These are phyloP conservation scores for Promerops cafer DNA, from an alignment of 2,113 vertebrate genomes.

Conservation along the genomic window DNA sequence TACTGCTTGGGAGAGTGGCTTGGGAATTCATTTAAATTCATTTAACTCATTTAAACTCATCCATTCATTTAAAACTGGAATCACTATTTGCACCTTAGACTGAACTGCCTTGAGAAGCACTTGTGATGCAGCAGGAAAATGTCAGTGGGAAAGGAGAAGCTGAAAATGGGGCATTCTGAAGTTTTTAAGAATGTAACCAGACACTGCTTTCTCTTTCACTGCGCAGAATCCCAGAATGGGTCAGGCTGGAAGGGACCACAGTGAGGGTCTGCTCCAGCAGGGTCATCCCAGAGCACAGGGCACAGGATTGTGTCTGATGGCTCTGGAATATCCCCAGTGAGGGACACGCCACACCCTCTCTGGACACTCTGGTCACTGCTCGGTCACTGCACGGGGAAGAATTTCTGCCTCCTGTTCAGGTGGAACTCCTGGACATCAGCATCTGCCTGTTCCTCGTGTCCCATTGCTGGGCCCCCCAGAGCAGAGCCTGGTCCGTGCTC, in stretches of 20 bases:
- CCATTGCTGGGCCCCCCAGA: neutral
- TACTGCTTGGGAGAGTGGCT: neutral
- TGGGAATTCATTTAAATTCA: neutral
- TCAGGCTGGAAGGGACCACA: neutral
- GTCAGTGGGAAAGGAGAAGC: neutral
- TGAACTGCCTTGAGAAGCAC: neutral
- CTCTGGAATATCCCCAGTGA: neutral
- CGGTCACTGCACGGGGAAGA: neutral
- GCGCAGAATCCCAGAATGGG: neutral
- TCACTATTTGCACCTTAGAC: neutral
- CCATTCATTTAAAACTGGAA: neutral
- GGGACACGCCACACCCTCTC: neutral
- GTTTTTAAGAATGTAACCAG: neutral
- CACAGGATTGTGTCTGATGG: neutral
- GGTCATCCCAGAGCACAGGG: neutral
- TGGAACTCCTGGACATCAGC: neutral
- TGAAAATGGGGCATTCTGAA: neutral
- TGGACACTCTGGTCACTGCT: neutral
- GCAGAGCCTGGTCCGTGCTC: neutral
- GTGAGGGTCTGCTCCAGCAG: neutral
- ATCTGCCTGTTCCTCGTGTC: neutral
- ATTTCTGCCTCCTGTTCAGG: neutral
- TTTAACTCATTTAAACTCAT: too few species aligned
- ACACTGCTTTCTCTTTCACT: neutral
- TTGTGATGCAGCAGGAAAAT: neutral